Conservation (phyloP, 2,113 vertebrate species). For the Pollimyrus isidori region DNA sequence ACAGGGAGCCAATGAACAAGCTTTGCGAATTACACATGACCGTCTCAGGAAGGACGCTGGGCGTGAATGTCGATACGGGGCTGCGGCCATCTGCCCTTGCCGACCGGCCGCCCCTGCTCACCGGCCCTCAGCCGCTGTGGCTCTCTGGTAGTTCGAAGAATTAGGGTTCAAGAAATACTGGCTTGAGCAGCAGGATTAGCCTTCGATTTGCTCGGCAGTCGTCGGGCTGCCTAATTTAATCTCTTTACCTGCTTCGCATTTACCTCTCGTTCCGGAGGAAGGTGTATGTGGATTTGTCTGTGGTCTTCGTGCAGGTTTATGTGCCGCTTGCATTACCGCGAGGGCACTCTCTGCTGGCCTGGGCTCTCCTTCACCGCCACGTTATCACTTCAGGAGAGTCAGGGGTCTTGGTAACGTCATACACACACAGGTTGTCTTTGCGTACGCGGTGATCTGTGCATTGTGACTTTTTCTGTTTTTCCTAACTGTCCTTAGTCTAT, state of each 20-base stretch:
- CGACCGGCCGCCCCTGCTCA: background rate
- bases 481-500: too few species aligned
- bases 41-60: background rate
- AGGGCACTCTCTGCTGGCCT: background rate
- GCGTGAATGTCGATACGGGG: background rate
- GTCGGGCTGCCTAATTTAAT: constrained; percentile 40
- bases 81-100: background rate
- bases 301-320: background rate
- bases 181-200: constrained; percentile 42
- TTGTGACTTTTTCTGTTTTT: background rate
- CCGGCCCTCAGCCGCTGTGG: constrained; percentile 26
- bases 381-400: background rate
- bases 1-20: background rate
- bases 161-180: constrained; percentile 36
- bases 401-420: background rate
- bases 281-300: constrained; percentile 19
- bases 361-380: background rate
- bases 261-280: constrained; percentile 30
- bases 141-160: constrained; percentile 33
- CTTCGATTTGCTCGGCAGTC: constrained; percentile 35
- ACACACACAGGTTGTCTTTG: background rate
- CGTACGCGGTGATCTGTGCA: background rate
- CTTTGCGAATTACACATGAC: background rate
- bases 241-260: constrained; percentile 45
- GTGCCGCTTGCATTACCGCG: background rate